A percentile compares a stretch with the other conserved stretches of the same genome.
phyloP scores from a whole-genome alignment of 2,888 invertebrate genomes.

The Hanleya hanleyi region DNA sequence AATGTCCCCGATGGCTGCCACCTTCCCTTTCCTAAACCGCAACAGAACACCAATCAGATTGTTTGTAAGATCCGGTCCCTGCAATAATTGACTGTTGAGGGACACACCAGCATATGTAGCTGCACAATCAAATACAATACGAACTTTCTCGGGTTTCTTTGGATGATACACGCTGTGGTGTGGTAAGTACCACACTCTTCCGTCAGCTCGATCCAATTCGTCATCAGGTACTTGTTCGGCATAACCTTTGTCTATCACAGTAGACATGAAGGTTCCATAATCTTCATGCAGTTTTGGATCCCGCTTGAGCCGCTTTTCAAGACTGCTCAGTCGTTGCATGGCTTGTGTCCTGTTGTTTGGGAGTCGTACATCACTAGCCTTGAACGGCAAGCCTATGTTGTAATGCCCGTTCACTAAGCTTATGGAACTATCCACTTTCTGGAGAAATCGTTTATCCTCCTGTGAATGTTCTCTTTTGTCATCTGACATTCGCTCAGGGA shows the following conservation, averaged over 20 bases:
- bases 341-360: constrained; percentile 14
- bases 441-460: constrained; percentile 16
- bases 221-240: constrained; percentile 9
- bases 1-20: too few relatives aligned
- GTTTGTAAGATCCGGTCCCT: too few relatives aligned
- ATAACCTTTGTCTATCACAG: constrained; percentile 27
- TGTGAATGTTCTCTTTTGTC: constrained; percentile 15
- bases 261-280: constrained; percentile 28
- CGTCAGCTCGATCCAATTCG: not conserved
- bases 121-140: too few relatives aligned
- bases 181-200: not conserved
- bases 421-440: constrained; percentile 12
- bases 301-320: constrained; percentile 11
- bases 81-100: too few relatives aligned
- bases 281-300: constrained; percentile 18
- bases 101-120: too few relatives aligned
- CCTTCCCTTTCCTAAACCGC: too few relatives aligned
- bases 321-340: constrained; percentile 11
- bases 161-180: too few relatives aligned
- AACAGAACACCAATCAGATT: too few relatives aligned
- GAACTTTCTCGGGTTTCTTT: too few relatives aligned
- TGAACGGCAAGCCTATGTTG: constrained; percentile 16
- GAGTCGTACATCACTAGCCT: constrained; percentile 7
- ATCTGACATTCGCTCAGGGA: constrained; percentile 24
- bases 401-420: constrained; percentile 19